Evolutionary conservation across 2,113 vertebrate genomes (phyloP).

Genomic region (Fulmarus glacialis): DNA sequence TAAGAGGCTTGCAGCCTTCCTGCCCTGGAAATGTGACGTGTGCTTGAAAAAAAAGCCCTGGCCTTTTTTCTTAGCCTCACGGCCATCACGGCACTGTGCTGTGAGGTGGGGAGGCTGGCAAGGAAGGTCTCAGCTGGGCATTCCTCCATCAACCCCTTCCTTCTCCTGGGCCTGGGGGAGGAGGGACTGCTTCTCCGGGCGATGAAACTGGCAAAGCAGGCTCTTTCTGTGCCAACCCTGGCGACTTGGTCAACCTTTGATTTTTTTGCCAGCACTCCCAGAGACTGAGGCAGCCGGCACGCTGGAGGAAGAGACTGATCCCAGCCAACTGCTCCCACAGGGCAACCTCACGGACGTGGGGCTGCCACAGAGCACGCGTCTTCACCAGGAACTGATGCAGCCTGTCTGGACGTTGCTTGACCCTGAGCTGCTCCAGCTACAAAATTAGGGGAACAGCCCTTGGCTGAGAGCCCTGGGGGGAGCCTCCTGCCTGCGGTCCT

Average conservation of each 20-base stretch:
- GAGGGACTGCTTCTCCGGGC: not conserved
- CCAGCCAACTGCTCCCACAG: not conserved
- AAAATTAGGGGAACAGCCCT: not conserved
- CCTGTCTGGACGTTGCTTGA: not conserved
- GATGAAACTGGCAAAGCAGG: not conserved
- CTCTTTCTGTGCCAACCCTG: not conserved
- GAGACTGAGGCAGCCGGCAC: not conserved
- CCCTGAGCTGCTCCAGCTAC: not conserved
- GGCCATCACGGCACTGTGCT: not conserved
- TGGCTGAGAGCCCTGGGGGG: not conserved
- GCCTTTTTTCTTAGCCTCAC: not conserved
- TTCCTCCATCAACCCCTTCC: not conserved
- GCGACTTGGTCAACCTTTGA: not conserved
- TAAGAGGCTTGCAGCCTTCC: not conserved
- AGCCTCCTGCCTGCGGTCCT: not conserved
- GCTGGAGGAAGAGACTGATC: not conserved
- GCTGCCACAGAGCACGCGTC: rapidly evolving
- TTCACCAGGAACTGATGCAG: not conserved
- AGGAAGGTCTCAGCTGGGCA: not conserved
- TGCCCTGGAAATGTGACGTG: not conserved
- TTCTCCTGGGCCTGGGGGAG: not conserved
- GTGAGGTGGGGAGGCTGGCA: not conserved
- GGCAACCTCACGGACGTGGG: not conserved
- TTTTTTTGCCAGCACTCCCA: not conserved
- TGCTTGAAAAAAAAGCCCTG: not conserved